These are phyloP conservation scores for Taeniopygia guttata DNA, from an alignment of 2,797 vertebrate species.

Conservation along the genomic window DNA sequence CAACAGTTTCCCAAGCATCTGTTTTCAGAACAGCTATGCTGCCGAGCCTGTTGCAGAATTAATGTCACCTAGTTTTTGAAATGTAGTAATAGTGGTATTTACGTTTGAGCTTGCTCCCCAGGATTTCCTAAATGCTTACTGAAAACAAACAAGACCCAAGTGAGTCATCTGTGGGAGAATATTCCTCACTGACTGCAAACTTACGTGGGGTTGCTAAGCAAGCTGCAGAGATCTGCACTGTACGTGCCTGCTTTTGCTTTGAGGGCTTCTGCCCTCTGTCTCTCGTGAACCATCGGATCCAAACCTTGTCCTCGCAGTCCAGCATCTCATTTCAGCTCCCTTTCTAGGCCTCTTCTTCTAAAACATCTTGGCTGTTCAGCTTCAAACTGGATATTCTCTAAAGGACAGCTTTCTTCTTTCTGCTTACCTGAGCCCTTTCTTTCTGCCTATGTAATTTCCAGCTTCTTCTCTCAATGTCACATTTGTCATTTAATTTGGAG, in stretches of 20 bases:
- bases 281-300: accelerated
- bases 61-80: background rate
- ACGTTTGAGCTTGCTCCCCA: background rate
- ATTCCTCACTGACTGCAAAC: background rate
- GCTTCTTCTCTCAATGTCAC: background rate
- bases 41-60: background rate
- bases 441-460: background rate
- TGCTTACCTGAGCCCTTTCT: background rate
- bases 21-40: background rate
- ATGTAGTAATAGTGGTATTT: background rate
- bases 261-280: background rate
- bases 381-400: background rate
- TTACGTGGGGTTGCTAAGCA: background rate
- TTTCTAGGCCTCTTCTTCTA: background rate
- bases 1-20: background rate
- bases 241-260: accelerated
- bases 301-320: background rate
- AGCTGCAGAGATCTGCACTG: background rate
- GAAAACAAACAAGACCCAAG: background rate
- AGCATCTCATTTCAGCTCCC: background rate
- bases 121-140: background rate
- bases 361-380: background rate
- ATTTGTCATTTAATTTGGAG: background rate
- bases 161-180: background rate
- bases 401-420: background rate